Evolutionary conservation across 2,797 vertebrate species (phyloP).

Genomic region (Macropodus opercularis): DNA sequence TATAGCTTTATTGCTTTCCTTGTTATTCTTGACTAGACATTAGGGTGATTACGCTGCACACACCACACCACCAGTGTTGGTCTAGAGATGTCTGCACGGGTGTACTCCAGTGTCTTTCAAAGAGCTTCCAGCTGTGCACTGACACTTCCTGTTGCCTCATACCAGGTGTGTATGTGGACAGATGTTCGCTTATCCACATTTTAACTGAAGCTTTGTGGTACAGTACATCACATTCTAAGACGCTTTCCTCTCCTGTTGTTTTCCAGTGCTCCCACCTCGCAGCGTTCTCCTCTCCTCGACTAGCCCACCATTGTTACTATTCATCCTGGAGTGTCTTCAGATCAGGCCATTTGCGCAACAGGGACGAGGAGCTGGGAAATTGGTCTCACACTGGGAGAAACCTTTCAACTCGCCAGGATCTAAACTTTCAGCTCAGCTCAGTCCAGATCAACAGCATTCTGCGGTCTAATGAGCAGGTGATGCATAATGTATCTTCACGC

Average conservation of each 20-base stretch:
- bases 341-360: constrained; percentile 16
- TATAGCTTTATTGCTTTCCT: accelerated
- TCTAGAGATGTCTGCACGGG: constrained; percentile 85
- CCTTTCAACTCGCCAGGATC: constrained; percentile 83
- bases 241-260: background rate
- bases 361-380: constrained; percentile 19
- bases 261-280: constrained; percentile 34
- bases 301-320: constrained; percentile 30
- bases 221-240: background rate
- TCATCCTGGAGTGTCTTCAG: constrained; percentile 45
- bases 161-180: constrained; percentile 57
- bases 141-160: constrained; percentile 50
- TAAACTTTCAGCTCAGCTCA: constrained; percentile 84
- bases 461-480: constrained; percentile 85
- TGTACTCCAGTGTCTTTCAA: constrained; percentile 83
- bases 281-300: constrained; percentile 51
- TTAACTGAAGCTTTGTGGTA: background rate
- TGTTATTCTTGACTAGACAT: background rate
- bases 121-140: constrained; percentile 71
- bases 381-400: constrained; percentile 63
- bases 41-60: background rate
- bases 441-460: constrained; percentile 88
- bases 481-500: background rate
- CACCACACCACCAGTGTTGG: background rate
- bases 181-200: background rate